phyloP scores from a whole-genome alignment of 1,140 invertebrate species.

The Zophobas atratus region DNA sequence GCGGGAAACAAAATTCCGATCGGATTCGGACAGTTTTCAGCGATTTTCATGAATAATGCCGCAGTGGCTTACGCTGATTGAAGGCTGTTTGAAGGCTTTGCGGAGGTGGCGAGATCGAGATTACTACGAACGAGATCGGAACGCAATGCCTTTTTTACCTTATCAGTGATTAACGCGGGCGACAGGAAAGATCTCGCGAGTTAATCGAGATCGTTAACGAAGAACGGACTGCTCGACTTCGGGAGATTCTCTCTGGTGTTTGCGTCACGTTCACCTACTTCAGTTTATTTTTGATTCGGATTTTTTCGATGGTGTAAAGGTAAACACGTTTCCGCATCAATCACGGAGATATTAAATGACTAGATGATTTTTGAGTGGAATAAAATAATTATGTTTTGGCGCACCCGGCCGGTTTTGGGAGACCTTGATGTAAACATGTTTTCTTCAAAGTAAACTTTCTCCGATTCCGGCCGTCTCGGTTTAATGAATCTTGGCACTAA shows the following conservation, averaged over 20 bases:
- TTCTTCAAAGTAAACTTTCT: constrained; percentile 31
- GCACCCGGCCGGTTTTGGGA: neutral
- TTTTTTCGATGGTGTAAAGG: neutral
- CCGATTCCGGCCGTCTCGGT: constrained; percentile 11
- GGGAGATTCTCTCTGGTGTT: neutral
- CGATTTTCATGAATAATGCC: constrained; percentile 7
- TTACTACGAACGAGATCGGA: no score
- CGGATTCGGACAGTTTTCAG: neutral
- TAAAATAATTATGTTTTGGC: constrained; percentile 12
- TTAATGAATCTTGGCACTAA: constrained; percentile 23
- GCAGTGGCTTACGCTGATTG: neutral
- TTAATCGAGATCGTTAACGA: neutral
- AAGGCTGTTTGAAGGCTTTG: no score
- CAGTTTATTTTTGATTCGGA: constrained; percentile 19
- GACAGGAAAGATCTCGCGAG: neutral
- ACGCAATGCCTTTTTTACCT: no score
- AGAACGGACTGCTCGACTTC: neutral
- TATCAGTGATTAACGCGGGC: neutral
- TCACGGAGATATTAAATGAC: constrained; percentile 11
- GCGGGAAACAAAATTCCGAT: neutral
- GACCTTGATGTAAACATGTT: constrained; percentile 31
- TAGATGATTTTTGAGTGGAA: constrained; percentile 6
- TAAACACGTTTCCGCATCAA: constrained; percentile 1
- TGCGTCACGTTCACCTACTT: constrained; percentile 17
- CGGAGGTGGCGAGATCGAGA: no score